These are phyloP conservation scores for Macrotrachela quadricornifera DNA, from an alignment of 1,140 invertebrate species.

Conservation along the genomic window DNA sequence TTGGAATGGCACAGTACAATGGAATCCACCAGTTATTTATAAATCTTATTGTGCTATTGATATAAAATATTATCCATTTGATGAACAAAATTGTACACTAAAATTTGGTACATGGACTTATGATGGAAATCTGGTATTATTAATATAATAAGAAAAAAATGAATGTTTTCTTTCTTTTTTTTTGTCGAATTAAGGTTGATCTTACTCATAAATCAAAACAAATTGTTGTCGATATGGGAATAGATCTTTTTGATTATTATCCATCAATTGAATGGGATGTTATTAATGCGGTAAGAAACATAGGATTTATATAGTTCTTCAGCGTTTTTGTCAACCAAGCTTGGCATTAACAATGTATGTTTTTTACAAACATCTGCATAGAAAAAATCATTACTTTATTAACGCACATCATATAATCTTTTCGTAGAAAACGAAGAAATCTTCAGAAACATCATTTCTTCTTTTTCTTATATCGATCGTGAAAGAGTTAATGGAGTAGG, in stretches of 20 bases:
- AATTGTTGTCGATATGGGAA: conserved; percentile 1
- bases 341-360: too few species aligned
- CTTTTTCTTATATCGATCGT: too few species aligned
- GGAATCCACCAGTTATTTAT: conserved; percentile 96
- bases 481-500: too few species aligned
- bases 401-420: too few species aligned
- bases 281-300: background rate
- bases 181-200: conserved; percentile 10
- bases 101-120: conserved; percentile 73
- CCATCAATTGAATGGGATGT: conserved; percentile 14
- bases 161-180: conserved; percentile 79
- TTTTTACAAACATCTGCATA: too few species aligned
- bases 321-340: too few species aligned
- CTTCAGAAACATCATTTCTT: too few species aligned
- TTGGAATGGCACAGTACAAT: too few species aligned
- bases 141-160: conserved; percentile 82
- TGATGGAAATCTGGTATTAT: conserved; percentile 38
- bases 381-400: too few species aligned
- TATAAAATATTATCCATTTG: conserved; percentile 81
- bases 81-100: conserved; percentile 76
- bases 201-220: background rate
- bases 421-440: too few species aligned
- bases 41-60: conserved; percentile 79
- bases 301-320: too few species aligned
- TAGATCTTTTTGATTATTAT: conserved; percentile 10